Conservation (phyloP, 2,888 invertebrate genomes). For the Meloe dianella region DNA sequence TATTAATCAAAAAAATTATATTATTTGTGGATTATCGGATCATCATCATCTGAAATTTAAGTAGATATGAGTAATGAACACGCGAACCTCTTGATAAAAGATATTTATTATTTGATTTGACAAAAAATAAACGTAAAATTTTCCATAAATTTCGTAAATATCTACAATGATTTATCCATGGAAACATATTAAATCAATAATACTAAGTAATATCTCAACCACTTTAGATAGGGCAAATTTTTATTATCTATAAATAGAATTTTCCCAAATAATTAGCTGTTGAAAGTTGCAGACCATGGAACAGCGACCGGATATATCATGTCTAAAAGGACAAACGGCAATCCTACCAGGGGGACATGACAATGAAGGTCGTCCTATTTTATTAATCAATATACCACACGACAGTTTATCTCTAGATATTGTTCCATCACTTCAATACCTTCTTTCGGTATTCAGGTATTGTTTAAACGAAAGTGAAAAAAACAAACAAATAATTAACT, state of each 20-base stretch:
- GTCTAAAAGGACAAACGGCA: slow-evolving; percentile 66
- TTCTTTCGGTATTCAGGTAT: slow-evolving; percentile 65
- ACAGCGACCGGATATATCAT: slow-evolving; percentile 58
- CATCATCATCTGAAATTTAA: neutral
- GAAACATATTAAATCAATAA: too few relatives aligned
- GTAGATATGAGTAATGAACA: neutral
- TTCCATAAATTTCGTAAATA: too few relatives aligned
- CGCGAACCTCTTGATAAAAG: neutral
- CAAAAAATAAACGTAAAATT: too few relatives aligned
- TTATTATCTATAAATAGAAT: too few relatives aligned
- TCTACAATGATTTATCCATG: too few relatives aligned
- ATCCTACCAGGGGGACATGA: slow-evolving; percentile 72
- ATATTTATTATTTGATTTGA: too few relatives aligned
- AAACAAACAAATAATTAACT: neutral
- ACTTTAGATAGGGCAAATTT: too few relatives aligned
- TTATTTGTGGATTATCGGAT: neutral
- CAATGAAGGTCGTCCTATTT: slow-evolving; percentile 68
- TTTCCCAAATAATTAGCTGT: neutral
- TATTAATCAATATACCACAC: slow-evolving; percentile 67
- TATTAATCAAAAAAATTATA: neutral
- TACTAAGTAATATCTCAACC: too few relatives aligned
- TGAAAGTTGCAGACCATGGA: slow-evolving; percentile 59
- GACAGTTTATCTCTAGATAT: slow-evolving; percentile 63
- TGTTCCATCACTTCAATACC: slow-evolving; percentile 59
- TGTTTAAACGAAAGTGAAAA: neutral